Evolutionary conservation across 2,797 vertebrate species (phyloP).

Genomic region (Ctenopoma kingsleyae): DNA sequence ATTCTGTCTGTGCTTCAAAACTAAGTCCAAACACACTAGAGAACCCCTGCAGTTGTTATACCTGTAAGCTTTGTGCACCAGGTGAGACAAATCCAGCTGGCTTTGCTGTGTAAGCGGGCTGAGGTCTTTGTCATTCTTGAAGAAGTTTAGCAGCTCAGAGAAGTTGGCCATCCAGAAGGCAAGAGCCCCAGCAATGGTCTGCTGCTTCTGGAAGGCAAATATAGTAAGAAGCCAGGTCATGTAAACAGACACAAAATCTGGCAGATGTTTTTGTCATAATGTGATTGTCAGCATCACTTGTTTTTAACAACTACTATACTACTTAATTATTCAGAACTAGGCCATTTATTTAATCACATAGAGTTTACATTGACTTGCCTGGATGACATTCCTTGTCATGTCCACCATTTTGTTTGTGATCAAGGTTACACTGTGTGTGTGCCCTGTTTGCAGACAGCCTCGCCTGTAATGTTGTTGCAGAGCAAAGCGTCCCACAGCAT

Average conservation of each 20-base stretch:
- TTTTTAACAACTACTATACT: too few species aligned
- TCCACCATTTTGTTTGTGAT: constrained; percentile 91
- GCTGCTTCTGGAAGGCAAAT: constrained; percentile 88
- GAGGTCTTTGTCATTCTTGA: constrained; percentile 92
- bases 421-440: constrained; percentile 81
- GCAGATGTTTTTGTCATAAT: background rate
- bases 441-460: constrained; percentile 71
- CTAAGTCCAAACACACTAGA: too few species aligned
- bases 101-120: constrained; percentile 88
- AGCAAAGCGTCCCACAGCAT: constrained; percentile 88
- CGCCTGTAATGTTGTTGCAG: constrained; percentile 84
- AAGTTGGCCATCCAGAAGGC: constrained; percentile 97
- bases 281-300: constrained; percentile 2
- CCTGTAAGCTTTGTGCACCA: constrained; percentile 93
- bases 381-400: constrained; percentile 91
- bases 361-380: constrained; percentile 83
- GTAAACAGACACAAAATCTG: background rate
- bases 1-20: too few species aligned
- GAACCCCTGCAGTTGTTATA: constrained; percentile 46
- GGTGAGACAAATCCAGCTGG: constrained; percentile 89
- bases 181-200: constrained; percentile 88
- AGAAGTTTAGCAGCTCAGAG: constrained; percentile 93
- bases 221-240: background rate
- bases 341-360: background rate
- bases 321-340: background rate